These are phyloP conservation scores for Cathartes aura DNA, from an alignment of 2,113 vertebrate genomes.

Conservation along the genomic window DNA sequence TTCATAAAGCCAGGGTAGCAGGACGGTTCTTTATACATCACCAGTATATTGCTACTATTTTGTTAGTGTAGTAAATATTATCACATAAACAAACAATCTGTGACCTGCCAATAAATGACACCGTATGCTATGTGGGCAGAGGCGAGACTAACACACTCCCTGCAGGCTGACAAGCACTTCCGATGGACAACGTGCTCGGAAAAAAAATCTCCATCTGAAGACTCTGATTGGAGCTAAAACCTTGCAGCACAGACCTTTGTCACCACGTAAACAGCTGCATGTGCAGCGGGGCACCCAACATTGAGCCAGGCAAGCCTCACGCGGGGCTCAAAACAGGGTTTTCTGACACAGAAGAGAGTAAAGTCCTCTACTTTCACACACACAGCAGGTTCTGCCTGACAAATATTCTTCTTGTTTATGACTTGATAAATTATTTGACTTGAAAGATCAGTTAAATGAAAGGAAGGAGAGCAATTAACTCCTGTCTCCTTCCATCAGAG, in stretches of 20 bases:
- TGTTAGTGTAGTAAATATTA: background rate
- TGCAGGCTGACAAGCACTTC: background rate
- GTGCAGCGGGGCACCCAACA: background rate
- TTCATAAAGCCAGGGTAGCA: background rate
- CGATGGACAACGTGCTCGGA: fast-evolving
- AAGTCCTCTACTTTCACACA: background rate
- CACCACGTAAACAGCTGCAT: fast-evolving
- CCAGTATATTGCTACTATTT: background rate
- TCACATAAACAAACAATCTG: background rate
- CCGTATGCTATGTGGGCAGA: background rate
- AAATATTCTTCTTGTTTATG: background rate
- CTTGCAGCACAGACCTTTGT: background rate
- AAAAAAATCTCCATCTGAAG: background rate
- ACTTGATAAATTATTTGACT: background rate
- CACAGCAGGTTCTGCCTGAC: background rate
- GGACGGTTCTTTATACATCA: background rate
- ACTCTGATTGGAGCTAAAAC: background rate
- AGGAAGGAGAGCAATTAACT: background rate
- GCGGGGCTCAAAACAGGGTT: background rate
- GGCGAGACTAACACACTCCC: background rate
- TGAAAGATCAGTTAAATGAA: background rate
- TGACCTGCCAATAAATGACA: background rate
- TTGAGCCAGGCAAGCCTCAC: background rate
- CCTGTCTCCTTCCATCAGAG: background rate
- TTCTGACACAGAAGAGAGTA: background rate